Evolutionary conservation across 1,140 invertebrate genomes (phyloP), one percentile per base, ranked within the genome.

Genomic region (Calephelis nemesis): DNA sequence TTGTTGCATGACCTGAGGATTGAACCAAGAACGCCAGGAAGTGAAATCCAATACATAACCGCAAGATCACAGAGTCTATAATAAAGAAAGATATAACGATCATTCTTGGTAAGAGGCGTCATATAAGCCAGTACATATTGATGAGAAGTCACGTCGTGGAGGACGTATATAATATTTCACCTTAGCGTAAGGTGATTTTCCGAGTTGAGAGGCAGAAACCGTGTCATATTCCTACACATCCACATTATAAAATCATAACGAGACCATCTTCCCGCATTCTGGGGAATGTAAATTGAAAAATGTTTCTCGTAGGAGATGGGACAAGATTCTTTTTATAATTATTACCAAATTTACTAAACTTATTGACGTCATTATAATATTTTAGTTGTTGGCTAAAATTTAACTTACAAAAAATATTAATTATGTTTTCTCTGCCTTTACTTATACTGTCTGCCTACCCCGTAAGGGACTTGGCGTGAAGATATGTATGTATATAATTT

Each of bases 251-350:
- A 52, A 52, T 19, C 50, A 52, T 52, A 52, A 52, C 50, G 50
- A 52, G 50, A 52, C 50, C 50, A 52, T 52, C 50, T 52, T 15
- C 50, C 11, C 19, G 30, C 52, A 19, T 54, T 54, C 52, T 54
- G 52, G 52, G 15, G 30, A 54, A 54, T 54, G 19, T 54, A 54
- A 54, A 54, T 54, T 54, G 50, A 54, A 54, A 54, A 54, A 54
- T 54, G 50, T 54, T 19, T 54, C 50, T 19, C 50, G 50, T 54
- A 8, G 50, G 7, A 15, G 13, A 48, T 65, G 30, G 7, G 45
- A 47, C 48, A 42, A 19, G 15, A 19, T 19, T 19, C 15, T 19
- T 19, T 19, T 19, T 19, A 19, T 19, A 19, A 19, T 19, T 19
- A 19, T 19, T 19, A 19, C 15, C 1, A 19, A 19, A 19, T 19